Evolutionary conservation across 2,888 invertebrate species (phyloP).

Genomic region (Euplagia quadripunctaria): DNA sequence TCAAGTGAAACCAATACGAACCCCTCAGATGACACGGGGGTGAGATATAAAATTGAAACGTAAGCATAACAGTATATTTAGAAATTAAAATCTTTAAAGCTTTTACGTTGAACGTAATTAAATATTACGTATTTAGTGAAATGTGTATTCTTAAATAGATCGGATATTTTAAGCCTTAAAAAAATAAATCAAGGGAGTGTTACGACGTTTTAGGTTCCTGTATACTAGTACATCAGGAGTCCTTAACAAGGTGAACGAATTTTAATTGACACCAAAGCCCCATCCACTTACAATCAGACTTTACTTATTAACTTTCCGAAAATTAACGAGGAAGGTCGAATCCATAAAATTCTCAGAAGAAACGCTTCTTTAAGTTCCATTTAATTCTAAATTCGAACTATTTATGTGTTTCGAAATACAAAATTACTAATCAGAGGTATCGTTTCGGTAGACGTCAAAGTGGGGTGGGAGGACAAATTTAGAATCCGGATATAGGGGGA

Average conservation of each 20-base stretch:
- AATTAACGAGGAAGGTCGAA: slow-evolving; percentile 29
- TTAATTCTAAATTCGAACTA: slow-evolving; percentile 43
- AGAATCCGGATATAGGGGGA: slow-evolving; percentile 80
- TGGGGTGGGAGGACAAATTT: slow-evolving; percentile 70
- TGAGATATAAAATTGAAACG: background rate
- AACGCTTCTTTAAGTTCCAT: slow-evolving; percentile 43
- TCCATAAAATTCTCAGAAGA: slow-evolving; percentile 38
- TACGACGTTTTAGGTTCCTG: background rate
- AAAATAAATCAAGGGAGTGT: slow-evolving; percentile 1
- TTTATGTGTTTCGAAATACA: slow-evolving; percentile 53
- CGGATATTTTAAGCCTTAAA: background rate
- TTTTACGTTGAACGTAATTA: background rate
- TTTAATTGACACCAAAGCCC: slow-evolving; percentile 12
- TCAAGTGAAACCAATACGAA: too few species aligned
- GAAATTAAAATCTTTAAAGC: background rate
- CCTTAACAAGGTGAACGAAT: slow-evolving; percentile 4
- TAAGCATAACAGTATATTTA: background rate
- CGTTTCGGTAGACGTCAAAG: slow-evolving; percentile 69
- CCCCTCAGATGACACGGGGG: background rate
- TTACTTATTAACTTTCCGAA: slow-evolving; percentile 11
- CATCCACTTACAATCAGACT: slow-evolving; percentile 11
- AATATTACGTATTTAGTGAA: background rate
- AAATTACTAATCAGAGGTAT: slow-evolving; percentile 70
- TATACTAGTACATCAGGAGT: slow-evolving; percentile 6
- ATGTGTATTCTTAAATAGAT: background rate